Conservation (phyloP, 1,140 invertebrate genomes). For the Drosophila oshimai region DNA sequence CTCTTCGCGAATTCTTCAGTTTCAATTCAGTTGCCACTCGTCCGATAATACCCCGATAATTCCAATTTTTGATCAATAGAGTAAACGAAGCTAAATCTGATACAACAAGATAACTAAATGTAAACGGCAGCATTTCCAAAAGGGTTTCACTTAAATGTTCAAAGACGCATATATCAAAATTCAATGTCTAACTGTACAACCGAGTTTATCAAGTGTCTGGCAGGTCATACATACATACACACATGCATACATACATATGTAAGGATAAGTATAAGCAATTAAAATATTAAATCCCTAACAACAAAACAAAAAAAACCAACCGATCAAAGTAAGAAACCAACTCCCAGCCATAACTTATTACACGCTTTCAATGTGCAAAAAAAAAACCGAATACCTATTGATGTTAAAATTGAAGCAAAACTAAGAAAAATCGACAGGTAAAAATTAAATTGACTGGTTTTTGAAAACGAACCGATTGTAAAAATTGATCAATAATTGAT, state of each 20-base stretch:
- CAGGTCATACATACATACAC: too few species aligned
- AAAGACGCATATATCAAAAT: constrained; percentile 56
- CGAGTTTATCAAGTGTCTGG: constrained; percentile 18
- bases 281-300: background rate
- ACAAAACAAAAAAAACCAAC: background rate
- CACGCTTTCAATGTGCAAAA: constrained; percentile 42
- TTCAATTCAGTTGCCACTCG: background rate
- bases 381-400: constrained; percentile 5
- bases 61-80: background rate
- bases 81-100: constrained; percentile 1
- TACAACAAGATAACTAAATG: constrained; percentile 29
- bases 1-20: background rate
- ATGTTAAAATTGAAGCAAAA: background rate
- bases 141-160: constrained; percentile 73
- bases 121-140: constrained; percentile 70
- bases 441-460: background rate
- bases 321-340: background rate
- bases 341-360: background rate
- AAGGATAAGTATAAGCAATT: constrained; percentile 17
- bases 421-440: background rate
- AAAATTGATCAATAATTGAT: too few species aligned
- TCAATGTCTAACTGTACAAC: constrained; percentile 35
- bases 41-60: background rate
- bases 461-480: background rate
- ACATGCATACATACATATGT: too few species aligned